A percentile compares a stretch with the other conserved stretches of the same genome.
Conservation (phyloP, 2,888 invertebrate species). For the Catocala sponsa region DNA sequence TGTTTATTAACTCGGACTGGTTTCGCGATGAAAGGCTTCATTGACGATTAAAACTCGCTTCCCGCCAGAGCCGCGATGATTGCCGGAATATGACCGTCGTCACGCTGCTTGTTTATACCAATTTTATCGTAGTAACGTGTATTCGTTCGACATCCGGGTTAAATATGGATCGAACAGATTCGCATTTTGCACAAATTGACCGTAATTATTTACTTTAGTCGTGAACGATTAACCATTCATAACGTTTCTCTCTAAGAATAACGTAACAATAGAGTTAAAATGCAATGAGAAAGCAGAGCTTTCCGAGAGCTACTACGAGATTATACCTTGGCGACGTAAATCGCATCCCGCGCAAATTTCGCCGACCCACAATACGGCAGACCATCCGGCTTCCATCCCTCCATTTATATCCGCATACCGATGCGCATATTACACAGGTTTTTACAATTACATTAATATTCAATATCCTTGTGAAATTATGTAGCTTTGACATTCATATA, state of each 20-base stretch:
- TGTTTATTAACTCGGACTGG: conserved; percentile 68
- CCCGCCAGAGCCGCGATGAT: conserved; percentile 52
- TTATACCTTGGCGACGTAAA: conserved; percentile 58
- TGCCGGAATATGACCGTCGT: conserved; percentile 63
- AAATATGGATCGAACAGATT: conserved; percentile 26
- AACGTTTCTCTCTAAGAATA: conserved; percentile 61
- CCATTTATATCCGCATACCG: conserved; percentile 59
- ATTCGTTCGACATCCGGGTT: conserved; percentile 52
- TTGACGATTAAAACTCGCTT: conserved; percentile 65
- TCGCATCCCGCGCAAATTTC: conserved; percentile 69
- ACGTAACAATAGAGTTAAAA: conserved; percentile 67
- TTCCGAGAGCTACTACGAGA: conserved; percentile 59
- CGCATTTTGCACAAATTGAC: conserved; percentile 30
- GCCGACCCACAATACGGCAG: conserved; percentile 68
- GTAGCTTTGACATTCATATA: conserved; percentile 12
- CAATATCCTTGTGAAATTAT: conserved; percentile 16
- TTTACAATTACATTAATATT: conserved; percentile 18
- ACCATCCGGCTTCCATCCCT: conserved; percentile 64
- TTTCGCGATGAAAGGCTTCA: conserved; percentile 70
- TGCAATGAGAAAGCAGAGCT: conserved; percentile 70
- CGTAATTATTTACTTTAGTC: conserved; percentile 18
- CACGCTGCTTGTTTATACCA: conserved; percentile 51
- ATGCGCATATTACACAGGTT: conserved; percentile 23
- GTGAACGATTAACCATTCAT: conserved; percentile 42
- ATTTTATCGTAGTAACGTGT: conserved; percentile 61